phyloP scores from a whole-genome alignment of 2,888 invertebrate species.

The Thecocarcelia acutangulata region DNA sequence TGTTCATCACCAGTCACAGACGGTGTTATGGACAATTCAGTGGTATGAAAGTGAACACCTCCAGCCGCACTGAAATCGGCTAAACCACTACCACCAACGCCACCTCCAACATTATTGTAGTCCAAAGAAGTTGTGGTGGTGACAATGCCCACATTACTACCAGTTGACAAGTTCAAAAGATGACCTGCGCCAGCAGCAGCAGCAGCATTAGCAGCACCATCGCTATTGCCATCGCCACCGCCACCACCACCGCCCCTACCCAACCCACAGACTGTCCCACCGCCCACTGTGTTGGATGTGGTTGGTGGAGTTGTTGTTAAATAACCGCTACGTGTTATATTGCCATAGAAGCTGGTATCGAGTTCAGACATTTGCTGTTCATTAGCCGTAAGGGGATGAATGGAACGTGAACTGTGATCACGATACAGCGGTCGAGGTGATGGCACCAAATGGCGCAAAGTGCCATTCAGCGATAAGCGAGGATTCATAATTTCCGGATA shows the following conservation, averaged over 20 bases:
- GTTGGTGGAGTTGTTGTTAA: constrained; percentile 64
- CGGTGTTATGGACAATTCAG: constrained; percentile 80
- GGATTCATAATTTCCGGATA: constrained; percentile 80
- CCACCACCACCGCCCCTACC: too few species aligned
- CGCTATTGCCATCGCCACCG: too few species aligned
- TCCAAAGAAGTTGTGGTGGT: constrained; percentile 63
- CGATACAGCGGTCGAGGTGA: constrained; percentile 79
- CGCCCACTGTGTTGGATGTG: constrained; percentile 27
- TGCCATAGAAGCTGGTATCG: constrained; percentile 77
- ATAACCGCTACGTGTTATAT: constrained; percentile 69
- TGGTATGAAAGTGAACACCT: constrained; percentile 77
- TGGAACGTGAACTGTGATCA: constrained; percentile 79
- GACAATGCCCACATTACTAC: constrained; percentile 71
- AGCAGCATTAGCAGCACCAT: constrained; percentile 13
- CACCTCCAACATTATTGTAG: constrained; percentile 55
- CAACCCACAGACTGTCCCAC: background rate
- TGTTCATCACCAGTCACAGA: constrained; percentile 79
- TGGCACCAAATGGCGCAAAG: constrained; percentile 79
- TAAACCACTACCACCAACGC: constrained; percentile 68
- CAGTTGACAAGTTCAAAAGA: constrained; percentile 45
- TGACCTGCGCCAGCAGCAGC: constrained; percentile 23
- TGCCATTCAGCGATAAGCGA: constrained; percentile 80
- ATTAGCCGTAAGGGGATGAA: constrained; percentile 78
- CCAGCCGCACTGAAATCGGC: constrained; percentile 63
- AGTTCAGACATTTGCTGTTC: constrained; percentile 79